Base-by-base conservation (phyloP, 2,113 vertebrate species). In the Oryzias melastigma region DNA sequence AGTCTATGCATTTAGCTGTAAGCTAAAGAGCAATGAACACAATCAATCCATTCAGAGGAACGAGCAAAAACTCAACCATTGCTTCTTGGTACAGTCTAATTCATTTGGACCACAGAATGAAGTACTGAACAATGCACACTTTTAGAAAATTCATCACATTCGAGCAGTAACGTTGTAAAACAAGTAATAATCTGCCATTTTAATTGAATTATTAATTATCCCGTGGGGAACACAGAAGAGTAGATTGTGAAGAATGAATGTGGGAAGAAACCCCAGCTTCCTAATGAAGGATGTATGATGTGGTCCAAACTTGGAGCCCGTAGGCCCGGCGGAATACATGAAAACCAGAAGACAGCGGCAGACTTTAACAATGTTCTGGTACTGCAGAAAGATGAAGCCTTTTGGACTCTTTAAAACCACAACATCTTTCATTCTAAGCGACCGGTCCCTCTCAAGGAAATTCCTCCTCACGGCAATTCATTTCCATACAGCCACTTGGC, bases 391-490 rank as follows among this genome's bases (percentile, higher is more conserved):
- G 61, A 43, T 72, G 75, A 80, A 70, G 64, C 49, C 68, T 75
- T 70, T 61, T 82, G 71, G 77, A 68, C 55, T 51, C 49, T 79
- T 65, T 80, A 77, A 82, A 87, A 60, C 75, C 75, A 14, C n/a
- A 29, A 68, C 75, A 89, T 89, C 71, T 81, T 57, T 89, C 86
- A 84, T 16, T 68, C 65, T 84, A 72, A 82, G 71, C 77, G 75
- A 67, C 58, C 71, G 77, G 83, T 84, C 74, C 17, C 41, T 74
- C 73, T 75, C 68, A 77, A 85, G 85, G 81, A 88, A 84, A 84
- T 78, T 59, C 66, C 73, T 75, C 65, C 66, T 86, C 71, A 83
- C 45, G 79, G 74, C 60, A 59, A 77, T 78, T 58, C 61, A 77
- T 75, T 74, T 47, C 18, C 29, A 65, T 75, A 75, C 73, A 75